Base-by-base conservation (phyloP, 2,113 vertebrate genomes). In the Amphilophus citrinellus region DNA sequence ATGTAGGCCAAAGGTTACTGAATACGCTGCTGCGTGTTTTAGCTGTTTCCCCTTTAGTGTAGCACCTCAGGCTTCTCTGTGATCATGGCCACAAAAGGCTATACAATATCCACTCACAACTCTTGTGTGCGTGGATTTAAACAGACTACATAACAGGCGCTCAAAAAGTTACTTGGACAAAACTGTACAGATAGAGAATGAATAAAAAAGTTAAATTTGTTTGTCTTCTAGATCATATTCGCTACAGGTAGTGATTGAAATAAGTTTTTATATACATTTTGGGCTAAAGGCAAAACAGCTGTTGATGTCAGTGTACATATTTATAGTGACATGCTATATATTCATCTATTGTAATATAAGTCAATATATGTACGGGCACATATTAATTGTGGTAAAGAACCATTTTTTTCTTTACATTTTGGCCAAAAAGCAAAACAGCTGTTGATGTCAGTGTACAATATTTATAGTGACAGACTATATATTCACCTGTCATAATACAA, bases 1-100 rank as follows among this genome's bases (percentile, higher is more conserved):
- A 95, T 89, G 83, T 95, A 92, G 93, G 95, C 27, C 90, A 95
- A 95, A 95, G 94, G 95, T 95, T 89, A 93, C 82, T 8, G 76
- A 47, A 83, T 88, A 10, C 13, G 22, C 83, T 58, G 66, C 80
- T 76, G 47, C 7, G 73, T 88, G 35, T 44, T 78, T 42, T 42
- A 59, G 80, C 82, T 88, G 27, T 83, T 93, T 89, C 84, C 66
- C 76, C 86, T 84, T 89, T 82, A 84, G 76, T 68, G 17, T 44
- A 71, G 60, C 78, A 87, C 71, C 37, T 87, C 65, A 58, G 24
- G 56, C 83, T 78, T 61, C 39, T 73, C 53, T 80, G 63, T 87
- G 30, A 27, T 53, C 50, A 80, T 9, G 39, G n/a, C 80, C 57
- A 37, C 32, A 53, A 7, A 58, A 63, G 61, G 6, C 10, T 76